phyloP scores from a whole-genome alignment of 2,888 invertebrate species.

The Troglohyphantes excavatus region DNA sequence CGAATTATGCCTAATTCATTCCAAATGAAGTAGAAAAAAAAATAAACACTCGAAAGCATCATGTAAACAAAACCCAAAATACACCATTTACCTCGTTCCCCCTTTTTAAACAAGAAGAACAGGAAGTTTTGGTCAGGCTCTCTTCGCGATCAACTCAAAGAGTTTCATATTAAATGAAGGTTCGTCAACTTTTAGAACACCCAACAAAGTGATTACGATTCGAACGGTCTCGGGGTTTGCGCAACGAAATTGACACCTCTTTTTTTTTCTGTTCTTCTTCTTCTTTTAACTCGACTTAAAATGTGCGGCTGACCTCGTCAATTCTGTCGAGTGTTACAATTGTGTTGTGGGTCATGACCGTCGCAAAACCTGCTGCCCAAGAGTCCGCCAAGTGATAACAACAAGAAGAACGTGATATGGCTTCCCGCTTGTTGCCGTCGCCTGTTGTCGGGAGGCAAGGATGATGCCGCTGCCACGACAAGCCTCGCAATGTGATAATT shows the following conservation, averaged over 20 bases:
- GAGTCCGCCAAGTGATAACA: background rate
- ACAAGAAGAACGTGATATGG: constrained; percentile 46
- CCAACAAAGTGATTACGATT: background rate
- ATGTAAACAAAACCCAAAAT: constrained; percentile 32
- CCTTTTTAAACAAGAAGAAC: constrained; percentile 33
- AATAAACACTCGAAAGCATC: background rate
- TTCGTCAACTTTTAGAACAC: background rate
- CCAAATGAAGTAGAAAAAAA: background rate
- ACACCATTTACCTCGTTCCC: constrained; percentile 52
- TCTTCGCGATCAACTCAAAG: background rate
- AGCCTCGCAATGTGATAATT: constrained; percentile 60
- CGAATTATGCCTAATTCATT: no score
- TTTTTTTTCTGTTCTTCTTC: background rate
- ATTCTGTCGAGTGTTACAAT: constrained; percentile 21
- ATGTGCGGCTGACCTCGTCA: constrained; percentile 49
- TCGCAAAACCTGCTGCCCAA: constrained; percentile 31
- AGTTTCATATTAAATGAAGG: background rate
- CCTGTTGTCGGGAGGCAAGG: constrained; percentile 29
- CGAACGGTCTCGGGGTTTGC: background rate
- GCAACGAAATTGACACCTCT: background rate
- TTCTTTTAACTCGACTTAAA: background rate
- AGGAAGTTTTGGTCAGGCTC: constrained; percentile 54
- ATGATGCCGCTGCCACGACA: constrained; percentile 60
- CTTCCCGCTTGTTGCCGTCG: background rate
- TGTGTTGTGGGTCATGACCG: constrained; percentile 61